phyloP scores from a whole-genome alignment of 2,888 invertebrate genomes.

The Drosophila quasianomalipes region DNA sequence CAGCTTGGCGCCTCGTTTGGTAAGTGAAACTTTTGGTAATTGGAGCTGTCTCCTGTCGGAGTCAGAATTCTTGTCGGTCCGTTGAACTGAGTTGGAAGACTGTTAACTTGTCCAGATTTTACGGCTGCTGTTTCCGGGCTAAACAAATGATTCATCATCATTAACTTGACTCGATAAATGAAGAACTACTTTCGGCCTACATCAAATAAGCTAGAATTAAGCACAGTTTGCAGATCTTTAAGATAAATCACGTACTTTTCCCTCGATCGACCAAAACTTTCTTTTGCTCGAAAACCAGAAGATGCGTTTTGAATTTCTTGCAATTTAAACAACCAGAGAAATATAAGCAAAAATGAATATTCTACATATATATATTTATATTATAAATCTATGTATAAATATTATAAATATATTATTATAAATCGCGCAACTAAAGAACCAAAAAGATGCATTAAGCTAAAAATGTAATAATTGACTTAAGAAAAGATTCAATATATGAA shows the following conservation, averaged over 20 bases:
- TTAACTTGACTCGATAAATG: conserved; percentile 5
- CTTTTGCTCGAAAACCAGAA: background rate
- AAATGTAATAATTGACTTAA: too few relatives aligned
- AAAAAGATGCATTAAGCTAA: background rate
- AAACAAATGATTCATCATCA: conserved; percentile 44
- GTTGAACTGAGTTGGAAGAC: conserved; percentile 35
- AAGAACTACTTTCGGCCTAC: conserved; percentile 2
- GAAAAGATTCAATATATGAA: too few relatives aligned
- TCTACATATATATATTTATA: background rate
- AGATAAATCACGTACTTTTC: conserved; percentile 54
- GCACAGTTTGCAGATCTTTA: conserved; percentile 5
- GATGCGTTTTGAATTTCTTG: conserved; percentile 14
- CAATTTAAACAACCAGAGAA: background rate
- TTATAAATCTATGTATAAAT: background rate
- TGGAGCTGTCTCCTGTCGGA: conserved; percentile 42
- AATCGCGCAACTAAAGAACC: background rate
- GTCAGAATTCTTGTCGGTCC: conserved; percentile 45
- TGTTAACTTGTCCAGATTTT: conserved; percentile 1
- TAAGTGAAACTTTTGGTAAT: conserved; percentile 52
- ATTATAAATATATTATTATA: background rate
- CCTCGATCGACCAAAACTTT: background rate
- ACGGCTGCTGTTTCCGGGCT: conserved; percentile 23
- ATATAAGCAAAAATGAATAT: background rate
- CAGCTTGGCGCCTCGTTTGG: conserved; percentile 36
- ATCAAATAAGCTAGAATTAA: conserved; percentile 14